Evolutionary conservation across 2,888 invertebrate genomes (phyloP), one percentile per base, ranked within the genome.

Genomic region (Agrochola lychnidis): DNA sequence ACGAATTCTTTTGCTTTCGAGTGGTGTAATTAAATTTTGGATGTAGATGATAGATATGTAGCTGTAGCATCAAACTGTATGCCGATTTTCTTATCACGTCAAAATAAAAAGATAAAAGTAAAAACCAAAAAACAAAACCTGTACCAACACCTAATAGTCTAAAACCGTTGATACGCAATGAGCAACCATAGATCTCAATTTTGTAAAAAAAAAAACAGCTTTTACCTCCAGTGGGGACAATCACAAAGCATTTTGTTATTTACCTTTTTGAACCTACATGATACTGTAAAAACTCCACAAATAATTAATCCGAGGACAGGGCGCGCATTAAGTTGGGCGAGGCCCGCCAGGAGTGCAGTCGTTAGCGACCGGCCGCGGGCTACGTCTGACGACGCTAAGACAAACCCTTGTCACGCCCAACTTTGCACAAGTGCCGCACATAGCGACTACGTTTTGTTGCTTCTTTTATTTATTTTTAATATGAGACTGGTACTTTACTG

Each of bases 331-430:
- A 71, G 79, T 71, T 74, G 79, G 40, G 57, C 53, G 4, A 61
- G 66, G 56, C 67, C 59, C 30, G 79, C 73, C 42, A 59, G 68
- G 61, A 82, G 75, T 75, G 83, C 82, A 79, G 82, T 82, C 82
- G 82, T 82, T 82, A 82, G 83, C 79, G 79, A n/a, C 19, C 30
- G 22, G 63, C 82, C 82, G 36, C 45, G 10, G 82, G 82, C 83
- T 61, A 83, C 51, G 82, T 82, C 82, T 82, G 82, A 82, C 82
- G 64, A 82, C 30, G 57, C 70, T 75, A 83, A 82, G 82, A 82
- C 83, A 83, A 57, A 45, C 71, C 71, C 82, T 78, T 40, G 78
- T 79, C 59, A 53, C 45, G 30, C 25, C 56, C 79, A 83, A 79
- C 82, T 82, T 82, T 62, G 68, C 64, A 71, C 70, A 30, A 82